Evolutionary conservation across 2,113 vertebrate genomes (phyloP).

Genomic region (Ceratotherium simum): DNA sequence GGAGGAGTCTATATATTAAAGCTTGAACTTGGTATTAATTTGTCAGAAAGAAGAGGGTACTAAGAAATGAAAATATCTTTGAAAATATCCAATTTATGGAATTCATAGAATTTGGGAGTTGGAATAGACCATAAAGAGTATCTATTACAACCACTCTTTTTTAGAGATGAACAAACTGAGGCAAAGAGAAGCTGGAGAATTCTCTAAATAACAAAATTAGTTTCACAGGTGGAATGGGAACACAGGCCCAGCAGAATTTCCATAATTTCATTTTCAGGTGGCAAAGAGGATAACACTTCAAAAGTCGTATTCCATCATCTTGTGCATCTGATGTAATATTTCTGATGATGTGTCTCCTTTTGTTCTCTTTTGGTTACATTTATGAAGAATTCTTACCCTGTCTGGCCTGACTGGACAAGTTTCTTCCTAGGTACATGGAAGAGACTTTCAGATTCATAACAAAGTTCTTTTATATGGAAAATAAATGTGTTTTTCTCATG

Average conservation of each 20-base stretch:
- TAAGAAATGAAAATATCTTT: slow-evolving; percentile 11
- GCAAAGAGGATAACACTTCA: neutral
- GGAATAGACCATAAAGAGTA: neutral
- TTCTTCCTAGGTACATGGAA: slow-evolving; percentile 18
- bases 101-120: neutral
- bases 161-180: neutral
- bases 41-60: neutral
- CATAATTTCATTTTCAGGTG: neutral
- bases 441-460: slow-evolving; percentile 8
- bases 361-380: neutral
- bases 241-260: neutral
- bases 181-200: neutral
- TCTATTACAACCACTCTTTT: neutral
- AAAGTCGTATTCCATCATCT: neutral
- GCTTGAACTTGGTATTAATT: neutral
- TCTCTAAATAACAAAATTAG: neutral
- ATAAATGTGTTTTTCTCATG: slow-evolving; percentile 37
- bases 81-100: neutral
- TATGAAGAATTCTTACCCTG: neutral
- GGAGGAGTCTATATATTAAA: neutral
- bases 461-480: slow-evolving; percentile 22
- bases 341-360: neutral
- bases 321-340: neutral
- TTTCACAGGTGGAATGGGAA: neutral
- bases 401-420: neutral